Evolutionary conservation across 2,888 invertebrate species (phyloP), one percentile per base, ranked within the genome.

Genomic region (Malacosoma neustria): DNA sequence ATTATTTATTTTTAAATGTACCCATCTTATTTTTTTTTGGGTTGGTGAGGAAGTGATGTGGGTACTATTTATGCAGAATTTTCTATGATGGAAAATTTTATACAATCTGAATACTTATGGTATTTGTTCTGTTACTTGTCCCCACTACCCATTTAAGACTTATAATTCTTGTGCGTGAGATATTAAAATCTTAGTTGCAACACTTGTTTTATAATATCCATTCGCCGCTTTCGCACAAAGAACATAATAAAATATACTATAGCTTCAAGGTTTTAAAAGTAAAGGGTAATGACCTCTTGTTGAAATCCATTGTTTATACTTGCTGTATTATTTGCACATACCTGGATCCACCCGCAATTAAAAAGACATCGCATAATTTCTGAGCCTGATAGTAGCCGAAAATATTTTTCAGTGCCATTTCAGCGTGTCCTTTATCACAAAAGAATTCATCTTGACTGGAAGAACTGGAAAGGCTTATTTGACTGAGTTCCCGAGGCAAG

Each of bases 311-410:
- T 13, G 14, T 32, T 32, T 32, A 32, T 13, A 32, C 3, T 13
- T 31, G 32, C n/a, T n/a, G n/a, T n/a, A n/a, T 37, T 48, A 48
- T 45, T 46, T 42, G 47, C 50, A 55, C 67, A 55, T 61, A 89
- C 90, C 89, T 88, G 72, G 87, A 88, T 41, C 89, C 90, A 65
- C 93, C 95, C 43, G 94, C 95, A 53, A 96, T 90, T 13, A 97
- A 89, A 12, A 91, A 90, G 35, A 97, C 93, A 87, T 97, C 97
- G 65, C 95, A 96, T 36, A 97, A 86, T 72, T 94, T 92, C 56
- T 93, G 91, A 41, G 92, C 91, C 61, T 92, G 90, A 48, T 93
- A 89, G 81, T 95, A 96, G 36, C 89, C 88, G 67, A 92, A 93
- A 91, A 97, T 94, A 61, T 92, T 92, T 51, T 90, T 90, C 36